phyloP scores from a whole-genome alignment of 1,140 invertebrate species.

The Leucophenga varia region DNA sequence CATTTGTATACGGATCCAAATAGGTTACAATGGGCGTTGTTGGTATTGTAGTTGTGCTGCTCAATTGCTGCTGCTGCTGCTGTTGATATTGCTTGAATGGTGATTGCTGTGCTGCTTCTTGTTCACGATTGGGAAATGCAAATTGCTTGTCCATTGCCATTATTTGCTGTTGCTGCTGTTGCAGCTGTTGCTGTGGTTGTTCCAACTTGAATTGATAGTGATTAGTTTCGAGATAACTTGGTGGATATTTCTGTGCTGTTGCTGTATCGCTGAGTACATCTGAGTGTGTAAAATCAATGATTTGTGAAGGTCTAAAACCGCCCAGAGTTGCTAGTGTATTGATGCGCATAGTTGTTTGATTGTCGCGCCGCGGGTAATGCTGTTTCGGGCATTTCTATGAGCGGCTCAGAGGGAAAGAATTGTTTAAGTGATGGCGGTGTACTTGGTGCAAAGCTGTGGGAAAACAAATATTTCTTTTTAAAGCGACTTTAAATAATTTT shows the following conservation, averaged over 20 bases:
- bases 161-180: constrained; percentile 17
- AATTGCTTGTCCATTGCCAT: constrained; percentile 35
- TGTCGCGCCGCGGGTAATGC: constrained; percentile 20
- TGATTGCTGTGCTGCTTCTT: constrained; percentile 1
- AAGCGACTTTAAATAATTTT: background rate
- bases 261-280: constrained; percentile 33
- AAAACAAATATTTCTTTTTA: background rate
- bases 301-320: constrained; percentile 41
- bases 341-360: constrained; percentile 3
- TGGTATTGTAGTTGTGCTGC: constrained; percentile 26
- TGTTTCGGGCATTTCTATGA: constrained; percentile 6
- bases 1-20: constrained; percentile 46
- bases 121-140: constrained; percentile 26
- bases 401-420: constrained; percentile 38
- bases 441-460: constrained; percentile 12
- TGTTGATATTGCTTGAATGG: constrained; percentile 18
- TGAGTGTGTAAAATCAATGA: constrained; percentile 43
- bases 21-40: constrained; percentile 47
- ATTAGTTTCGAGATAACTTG: constrained; percentile 39
- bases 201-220: constrained; percentile 25
- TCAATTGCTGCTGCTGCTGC: constrained; percentile 7
- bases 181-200: constrained; percentile 1
- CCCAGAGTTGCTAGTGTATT: background rate
- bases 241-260: constrained; percentile 32
- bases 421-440: constrained; percentile 40